phyloP scores from a whole-genome alignment of 2,113 vertebrate genomes.

The Theristicus caerulescens region DNA sequence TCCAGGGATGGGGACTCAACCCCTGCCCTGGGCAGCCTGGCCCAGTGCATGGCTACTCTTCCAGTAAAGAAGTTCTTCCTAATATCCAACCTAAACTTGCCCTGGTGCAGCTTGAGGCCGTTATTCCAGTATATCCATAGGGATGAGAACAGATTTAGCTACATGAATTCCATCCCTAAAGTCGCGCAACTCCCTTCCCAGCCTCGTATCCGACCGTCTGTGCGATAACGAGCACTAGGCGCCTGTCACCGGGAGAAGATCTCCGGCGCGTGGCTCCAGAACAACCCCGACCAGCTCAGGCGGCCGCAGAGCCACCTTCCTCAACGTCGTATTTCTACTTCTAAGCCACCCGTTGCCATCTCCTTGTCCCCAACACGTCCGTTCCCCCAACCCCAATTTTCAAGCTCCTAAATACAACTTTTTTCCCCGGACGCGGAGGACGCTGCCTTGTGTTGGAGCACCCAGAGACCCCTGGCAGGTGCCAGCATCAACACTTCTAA shows the following conservation, averaged over 20 bases:
- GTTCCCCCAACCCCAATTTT: too few species aligned
- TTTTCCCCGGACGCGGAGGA: neutral
- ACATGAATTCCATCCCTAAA: neutral
- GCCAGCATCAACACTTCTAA: neutral
- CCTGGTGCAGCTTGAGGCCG: too few species aligned
- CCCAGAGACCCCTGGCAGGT: rapidly evolving
- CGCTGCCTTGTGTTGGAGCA: rapidly evolving
- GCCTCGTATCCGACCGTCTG: neutral
- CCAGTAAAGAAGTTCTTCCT: too few species aligned
- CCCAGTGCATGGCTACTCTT: too few species aligned
- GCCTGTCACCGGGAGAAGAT: neutral
- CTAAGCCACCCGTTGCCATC: neutral
- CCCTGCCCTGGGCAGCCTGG: too few species aligned
- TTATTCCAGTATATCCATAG: neutral
- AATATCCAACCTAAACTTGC: too few species aligned
- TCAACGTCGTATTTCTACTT: rapidly evolving
- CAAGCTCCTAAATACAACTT: neutral
- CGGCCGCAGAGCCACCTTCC: neutral
- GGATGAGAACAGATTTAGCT: neutral
- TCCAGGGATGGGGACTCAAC: too few species aligned
- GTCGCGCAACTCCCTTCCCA: neutral
- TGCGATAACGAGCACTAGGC: neutral
- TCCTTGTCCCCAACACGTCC: neutral
- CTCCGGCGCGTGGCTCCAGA: rapidly evolving
- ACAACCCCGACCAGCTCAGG: rapidly evolving